phyloP scores from a whole-genome alignment of 2,797 vertebrate species.

The Simalia tracyae region DNA sequence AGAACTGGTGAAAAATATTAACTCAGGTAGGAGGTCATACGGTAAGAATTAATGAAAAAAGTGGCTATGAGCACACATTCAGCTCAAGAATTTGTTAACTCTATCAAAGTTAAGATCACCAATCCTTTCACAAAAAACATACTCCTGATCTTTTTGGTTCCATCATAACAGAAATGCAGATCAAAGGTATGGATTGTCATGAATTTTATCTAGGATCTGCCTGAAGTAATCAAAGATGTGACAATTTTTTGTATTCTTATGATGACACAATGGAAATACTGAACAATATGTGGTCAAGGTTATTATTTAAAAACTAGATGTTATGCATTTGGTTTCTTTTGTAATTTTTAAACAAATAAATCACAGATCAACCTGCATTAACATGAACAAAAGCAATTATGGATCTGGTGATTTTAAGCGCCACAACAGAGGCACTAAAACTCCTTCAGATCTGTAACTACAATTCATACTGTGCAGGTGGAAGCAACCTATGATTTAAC shows the following conservation, averaged over 20 bases:
- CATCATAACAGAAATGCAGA: background rate
- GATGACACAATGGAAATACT: background rate
- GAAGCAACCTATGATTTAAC: background rate
- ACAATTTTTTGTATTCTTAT: background rate
- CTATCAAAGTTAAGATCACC: background rate
- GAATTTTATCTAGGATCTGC: background rate
- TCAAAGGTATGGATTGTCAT: background rate
- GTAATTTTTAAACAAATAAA: background rate
- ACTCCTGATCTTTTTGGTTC: background rate
- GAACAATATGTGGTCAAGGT: background rate
- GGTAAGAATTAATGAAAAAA: background rate
- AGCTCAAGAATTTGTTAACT: background rate
- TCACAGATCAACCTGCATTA: background rate
- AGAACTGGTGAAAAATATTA: background rate
- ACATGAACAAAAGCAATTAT: background rate
- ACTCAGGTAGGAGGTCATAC: background rate
- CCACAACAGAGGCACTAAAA: background rate
- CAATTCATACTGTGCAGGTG: background rate
- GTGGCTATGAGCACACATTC: background rate
- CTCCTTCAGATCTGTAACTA: background rate
- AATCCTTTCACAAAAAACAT: background rate
- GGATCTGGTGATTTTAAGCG: background rate
- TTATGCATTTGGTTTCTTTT: background rate
- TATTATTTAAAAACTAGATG: background rate
- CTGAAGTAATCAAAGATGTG: background rate